Evolutionary conservation across 2,113 vertebrate species (phyloP).

Genomic region (Clarias magur): DNA sequence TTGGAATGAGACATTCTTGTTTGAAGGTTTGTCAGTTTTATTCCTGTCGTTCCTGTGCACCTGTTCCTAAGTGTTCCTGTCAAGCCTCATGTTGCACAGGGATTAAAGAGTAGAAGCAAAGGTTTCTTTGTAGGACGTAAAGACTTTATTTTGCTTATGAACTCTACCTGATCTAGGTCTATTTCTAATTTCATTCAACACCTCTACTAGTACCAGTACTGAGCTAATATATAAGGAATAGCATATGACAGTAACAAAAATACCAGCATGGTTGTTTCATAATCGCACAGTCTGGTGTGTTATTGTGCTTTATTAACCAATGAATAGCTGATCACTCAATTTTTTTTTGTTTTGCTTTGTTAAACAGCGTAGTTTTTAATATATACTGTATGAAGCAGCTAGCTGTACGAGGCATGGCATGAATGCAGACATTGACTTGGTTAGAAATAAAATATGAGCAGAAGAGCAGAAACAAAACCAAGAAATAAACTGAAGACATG

Average conservation of each 20-base stretch:
- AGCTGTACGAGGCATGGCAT: no score
- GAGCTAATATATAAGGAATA: not conserved
- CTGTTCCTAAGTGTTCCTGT: slow-evolving; percentile 17
- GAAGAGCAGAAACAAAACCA: no score
- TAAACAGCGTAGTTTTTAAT: no score
- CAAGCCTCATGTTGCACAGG: not conserved
- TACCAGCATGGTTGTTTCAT: not conserved
- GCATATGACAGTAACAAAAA: not conserved
- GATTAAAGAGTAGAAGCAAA: not conserved
- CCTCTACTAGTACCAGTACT: not conserved
- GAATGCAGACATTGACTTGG: no score
- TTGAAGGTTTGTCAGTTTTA: slow-evolving; percentile 81
- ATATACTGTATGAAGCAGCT: no score
- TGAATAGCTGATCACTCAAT: no score
- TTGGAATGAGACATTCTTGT: slow-evolving; percentile 99
- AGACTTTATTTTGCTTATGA: not conserved
- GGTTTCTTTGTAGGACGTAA: not conserved
- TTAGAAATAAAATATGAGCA: no score
- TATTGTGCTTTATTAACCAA: not conserved
- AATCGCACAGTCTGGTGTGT: not conserved
- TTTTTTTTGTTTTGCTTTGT: no score
- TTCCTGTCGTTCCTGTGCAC: slow-evolving; percentile 14
- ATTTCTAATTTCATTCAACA: no score
- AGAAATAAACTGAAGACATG: no score
- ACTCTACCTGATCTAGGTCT: no score